Conservation (phyloP, 2,797 vertebrate genomes). For the Acrocephalus scirpaceus region DNA sequence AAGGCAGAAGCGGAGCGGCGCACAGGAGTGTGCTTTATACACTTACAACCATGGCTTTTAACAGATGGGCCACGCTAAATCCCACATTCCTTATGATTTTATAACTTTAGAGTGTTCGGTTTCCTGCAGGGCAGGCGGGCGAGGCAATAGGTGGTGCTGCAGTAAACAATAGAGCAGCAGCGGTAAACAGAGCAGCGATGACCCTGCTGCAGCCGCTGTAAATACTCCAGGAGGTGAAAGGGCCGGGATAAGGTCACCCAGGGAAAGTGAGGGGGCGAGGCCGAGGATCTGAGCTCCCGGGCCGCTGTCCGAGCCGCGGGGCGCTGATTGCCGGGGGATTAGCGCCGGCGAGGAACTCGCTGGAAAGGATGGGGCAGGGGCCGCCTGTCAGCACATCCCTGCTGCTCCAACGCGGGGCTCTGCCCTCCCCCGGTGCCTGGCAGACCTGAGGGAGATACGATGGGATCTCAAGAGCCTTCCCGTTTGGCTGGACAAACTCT, state of each 20-base stretch:
- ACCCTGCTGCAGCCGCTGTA: background rate
- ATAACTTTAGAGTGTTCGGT: accelerated
- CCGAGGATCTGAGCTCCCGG: background rate
- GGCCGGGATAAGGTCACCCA: background rate
- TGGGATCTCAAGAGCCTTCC: background rate
- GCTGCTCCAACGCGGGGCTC: background rate
- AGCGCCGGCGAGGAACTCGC: too few relatives aligned
- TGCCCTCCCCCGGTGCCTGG: background rate
- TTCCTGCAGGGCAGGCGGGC: background rate
- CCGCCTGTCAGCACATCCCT: background rate
- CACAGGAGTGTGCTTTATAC: accelerated
- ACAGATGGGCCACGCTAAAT: background rate
- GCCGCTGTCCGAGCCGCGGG: background rate
- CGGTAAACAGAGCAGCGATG: background rate
- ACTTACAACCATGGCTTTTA: background rate
- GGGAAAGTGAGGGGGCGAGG: background rate
- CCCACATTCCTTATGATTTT: background rate
- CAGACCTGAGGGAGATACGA: background rate
- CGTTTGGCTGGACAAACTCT: background rate
- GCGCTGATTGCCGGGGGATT: too few relatives aligned
- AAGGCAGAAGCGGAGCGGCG: background rate
- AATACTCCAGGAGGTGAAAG: background rate
- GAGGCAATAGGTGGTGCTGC: background rate
- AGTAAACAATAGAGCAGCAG: background rate
- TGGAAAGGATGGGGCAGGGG: background rate